Evolutionary conservation across 2,888 invertebrate genomes (phyloP).

Genomic region (Suillia variegata): DNA sequence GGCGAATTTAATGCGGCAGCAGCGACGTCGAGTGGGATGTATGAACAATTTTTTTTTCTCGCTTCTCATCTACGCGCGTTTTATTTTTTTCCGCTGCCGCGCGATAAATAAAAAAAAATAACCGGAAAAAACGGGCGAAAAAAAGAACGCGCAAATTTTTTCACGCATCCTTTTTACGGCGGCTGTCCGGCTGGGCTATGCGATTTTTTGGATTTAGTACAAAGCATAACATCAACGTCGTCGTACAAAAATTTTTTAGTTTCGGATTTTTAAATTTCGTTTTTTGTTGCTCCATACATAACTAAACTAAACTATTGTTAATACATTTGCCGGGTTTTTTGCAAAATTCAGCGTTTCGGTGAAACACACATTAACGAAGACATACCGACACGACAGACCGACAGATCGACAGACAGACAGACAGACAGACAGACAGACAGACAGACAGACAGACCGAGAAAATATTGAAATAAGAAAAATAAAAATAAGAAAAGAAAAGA

Average conservation of each 20-base stretch:
- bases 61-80: no score
- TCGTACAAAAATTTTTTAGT: slow-evolving; percentile 58
- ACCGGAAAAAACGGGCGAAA: no score
- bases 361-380: slow-evolving; percentile 6
- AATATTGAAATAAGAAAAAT: no score
- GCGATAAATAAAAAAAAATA: no score
- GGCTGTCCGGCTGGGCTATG: slow-evolving; percentile 37
- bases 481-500: slow-evolving; percentile 6
- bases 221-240: slow-evolving; percentile 59
- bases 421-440: no score
- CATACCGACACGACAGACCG: no score
- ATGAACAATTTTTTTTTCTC: neutral
- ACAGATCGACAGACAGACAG: no score
- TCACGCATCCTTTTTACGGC: slow-evolving; percentile 4
- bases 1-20: neutral
- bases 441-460: no score
- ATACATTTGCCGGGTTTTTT: neutral
- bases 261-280: slow-evolving; percentile 58
- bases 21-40: neutral
- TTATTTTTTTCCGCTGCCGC: no score
- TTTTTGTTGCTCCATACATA: slow-evolving; percentile 47
- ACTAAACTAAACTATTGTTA: no score
- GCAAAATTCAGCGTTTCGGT: neutral
- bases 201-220: slow-evolving; percentile 58
- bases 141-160: slow-evolving; percentile 6